These are phyloP conservation scores for Bagarius yarrelli DNA, from an alignment of 2,113 vertebrate species.

Conservation along the genomic window DNA sequence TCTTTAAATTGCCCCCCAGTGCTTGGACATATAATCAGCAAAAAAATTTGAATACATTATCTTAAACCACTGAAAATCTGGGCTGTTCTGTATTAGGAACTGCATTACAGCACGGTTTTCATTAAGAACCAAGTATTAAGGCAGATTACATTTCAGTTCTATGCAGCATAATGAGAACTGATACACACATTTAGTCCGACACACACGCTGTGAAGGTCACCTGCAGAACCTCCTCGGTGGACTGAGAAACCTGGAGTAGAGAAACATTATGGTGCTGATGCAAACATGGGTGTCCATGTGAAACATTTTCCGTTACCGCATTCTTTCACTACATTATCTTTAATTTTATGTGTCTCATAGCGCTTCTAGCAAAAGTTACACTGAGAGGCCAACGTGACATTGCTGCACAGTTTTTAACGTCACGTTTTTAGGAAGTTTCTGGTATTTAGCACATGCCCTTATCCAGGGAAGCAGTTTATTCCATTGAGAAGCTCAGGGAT, in stretches of 20 bases:
- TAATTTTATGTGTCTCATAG: background rate
- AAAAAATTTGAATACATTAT: no score
- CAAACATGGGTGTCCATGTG: background rate
- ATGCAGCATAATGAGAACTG: constrained; percentile 2
- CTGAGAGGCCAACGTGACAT: background rate
- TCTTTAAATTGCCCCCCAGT: no score
- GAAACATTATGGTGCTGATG: background rate
- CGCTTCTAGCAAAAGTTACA: background rate
- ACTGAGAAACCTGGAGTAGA: background rate
- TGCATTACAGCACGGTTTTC: constrained; percentile 15
- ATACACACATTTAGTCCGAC: constrained; percentile 2
- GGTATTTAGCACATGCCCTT: no score
- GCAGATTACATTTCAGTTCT: constrained; percentile 2
- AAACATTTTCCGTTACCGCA: background rate
- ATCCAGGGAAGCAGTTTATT: no score
- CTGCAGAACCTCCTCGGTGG: background rate
- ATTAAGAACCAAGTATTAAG: constrained; percentile 8
- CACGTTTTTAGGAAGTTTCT: background rate
- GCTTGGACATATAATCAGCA: no score
- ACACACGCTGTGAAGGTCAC: constrained; percentile 19
- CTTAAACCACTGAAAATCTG: no score
- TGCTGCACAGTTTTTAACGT: background rate
- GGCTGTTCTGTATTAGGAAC: background rate
- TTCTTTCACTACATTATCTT: background rate
- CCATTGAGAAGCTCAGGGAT: no score